phyloP scores from a whole-genome alignment of 2,888 invertebrate genomes.

The Acronicta aceris region DNA sequence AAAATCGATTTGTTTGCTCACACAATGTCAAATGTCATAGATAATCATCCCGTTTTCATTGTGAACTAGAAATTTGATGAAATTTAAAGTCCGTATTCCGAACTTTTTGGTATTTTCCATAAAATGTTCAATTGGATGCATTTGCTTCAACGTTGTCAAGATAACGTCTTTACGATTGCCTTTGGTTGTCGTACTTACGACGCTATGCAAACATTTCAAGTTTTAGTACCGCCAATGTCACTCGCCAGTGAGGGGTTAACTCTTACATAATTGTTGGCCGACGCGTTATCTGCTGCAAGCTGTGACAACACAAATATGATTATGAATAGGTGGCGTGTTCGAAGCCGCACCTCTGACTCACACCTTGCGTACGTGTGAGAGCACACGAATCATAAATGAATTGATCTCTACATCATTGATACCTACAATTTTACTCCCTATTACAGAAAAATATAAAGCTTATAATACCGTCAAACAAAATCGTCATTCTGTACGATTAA shows the following conservation, averaged over 20 bases:
- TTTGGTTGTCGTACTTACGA: conserved; percentile 28
- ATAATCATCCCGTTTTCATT: too few relatives aligned
- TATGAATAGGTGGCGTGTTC: conserved; percentile 51
- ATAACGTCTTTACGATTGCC: conserved; percentile 46
- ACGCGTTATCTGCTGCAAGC: conserved; percentile 55
- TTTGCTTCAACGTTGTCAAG: conserved; percentile 45
- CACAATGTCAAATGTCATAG: too few relatives aligned
- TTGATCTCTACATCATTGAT: conserved; percentile 8
- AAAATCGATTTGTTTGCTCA: too few relatives aligned
- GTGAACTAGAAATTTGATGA: background rate
- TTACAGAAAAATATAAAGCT: conserved; percentile 2
- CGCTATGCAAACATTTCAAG: conserved; percentile 49
- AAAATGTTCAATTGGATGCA: conserved; percentile 47
- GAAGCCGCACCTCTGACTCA: conserved; percentile 52
- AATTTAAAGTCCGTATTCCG: conserved; percentile 4
- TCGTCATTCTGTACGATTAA: background rate
- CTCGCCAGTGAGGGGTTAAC: conserved; percentile 49
- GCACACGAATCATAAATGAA: conserved; percentile 29
- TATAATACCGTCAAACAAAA: conserved; percentile 8
- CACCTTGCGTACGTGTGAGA: conserved; percentile 37
- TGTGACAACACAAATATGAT: conserved; percentile 56
- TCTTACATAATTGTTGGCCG: conserved; percentile 53
- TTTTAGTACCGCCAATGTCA: conserved; percentile 53
- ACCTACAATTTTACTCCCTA: conserved; percentile 23
- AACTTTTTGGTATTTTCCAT: conserved; percentile 15